Conservation (phyloP, 2,113 vertebrate genomes). For the Platichthys flesus region DNA sequence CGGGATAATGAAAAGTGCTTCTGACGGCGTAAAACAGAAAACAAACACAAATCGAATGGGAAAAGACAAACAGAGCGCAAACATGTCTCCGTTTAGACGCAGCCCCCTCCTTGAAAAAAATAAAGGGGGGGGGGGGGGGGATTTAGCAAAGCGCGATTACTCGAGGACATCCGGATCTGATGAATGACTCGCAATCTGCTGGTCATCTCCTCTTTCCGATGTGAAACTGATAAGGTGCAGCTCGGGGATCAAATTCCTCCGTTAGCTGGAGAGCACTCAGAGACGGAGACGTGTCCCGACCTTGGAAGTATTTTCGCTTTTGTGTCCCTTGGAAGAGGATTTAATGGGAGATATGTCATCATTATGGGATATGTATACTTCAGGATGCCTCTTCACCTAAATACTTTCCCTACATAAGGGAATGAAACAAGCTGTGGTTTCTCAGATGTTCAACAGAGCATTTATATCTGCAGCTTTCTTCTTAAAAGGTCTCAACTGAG, state of each 20-base stretch:
- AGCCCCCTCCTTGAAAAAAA: background rate
- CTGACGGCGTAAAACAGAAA: slow-evolving; percentile 28
- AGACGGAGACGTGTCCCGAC: background rate
- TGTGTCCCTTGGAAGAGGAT: too few species aligned
- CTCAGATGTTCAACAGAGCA: too few species aligned
- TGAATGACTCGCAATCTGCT: slow-evolving; percentile 29
- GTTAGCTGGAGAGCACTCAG: background rate
- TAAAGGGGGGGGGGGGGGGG: slow-evolving; percentile 1
- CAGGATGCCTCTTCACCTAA: too few species aligned
- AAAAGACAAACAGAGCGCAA: background rate
- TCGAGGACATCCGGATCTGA: slow-evolving; percentile 34
- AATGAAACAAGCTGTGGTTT: too few species aligned
- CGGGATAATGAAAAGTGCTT: slow-evolving; percentile 24
- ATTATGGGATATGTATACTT: too few species aligned
- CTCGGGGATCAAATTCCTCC: background rate
- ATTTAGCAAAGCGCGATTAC: slow-evolving; percentile 5
- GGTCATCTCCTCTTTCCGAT: slow-evolving; percentile 28
- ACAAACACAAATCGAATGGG: slow-evolving; percentile 20
- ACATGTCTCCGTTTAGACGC: slow-evolving; percentile 37
- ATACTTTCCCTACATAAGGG: too few species aligned
- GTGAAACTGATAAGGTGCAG: slow-evolving; percentile 24
- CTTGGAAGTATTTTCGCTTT: background rate
- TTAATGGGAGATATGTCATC: too few species aligned
- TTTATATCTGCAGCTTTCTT: too few species aligned
- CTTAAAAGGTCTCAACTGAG: too few species aligned